Evolutionary conservation across 2,113 vertebrate species (phyloP), one percentile per base, ranked within the genome.

Genomic region (Ia io): DNA sequence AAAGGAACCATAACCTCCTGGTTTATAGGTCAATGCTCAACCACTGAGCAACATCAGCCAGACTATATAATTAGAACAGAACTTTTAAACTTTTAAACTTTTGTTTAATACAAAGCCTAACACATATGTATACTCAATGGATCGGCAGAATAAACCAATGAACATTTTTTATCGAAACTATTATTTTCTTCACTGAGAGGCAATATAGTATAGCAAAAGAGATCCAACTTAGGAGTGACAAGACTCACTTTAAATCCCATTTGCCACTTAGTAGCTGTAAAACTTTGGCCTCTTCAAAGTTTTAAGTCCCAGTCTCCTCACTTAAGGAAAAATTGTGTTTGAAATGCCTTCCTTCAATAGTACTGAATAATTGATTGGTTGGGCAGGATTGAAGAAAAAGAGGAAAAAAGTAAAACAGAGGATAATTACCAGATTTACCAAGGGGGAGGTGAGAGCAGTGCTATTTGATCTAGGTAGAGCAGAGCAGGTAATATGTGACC

Each of bases 161-260:
- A 49, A 73, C 86, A 9, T 40, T 84, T 49, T 79, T 78, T 88
- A 92, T 59, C 20, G 71, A 95, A 93, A 44, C 17, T 37, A 37
- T 44, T 44, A 51, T 70, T 93, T 91, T 95, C 30, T 90, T 95
- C 67, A 90, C 84, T 40, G 32, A 77, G n/a, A 84, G 8, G 61
- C n/a, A 93, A 84, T 32, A 65, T 6, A 77, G 56, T 32, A 73
- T 59, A 67, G 37, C 32, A 70, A 88, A 85, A 71, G 18, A 84
- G 3, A 80, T 84, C 73, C 90, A 69, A 70, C 28, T 80, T 88
- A 51, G 8, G 65, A 89, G 30, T 76, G 51, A 84, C 32, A 37
- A 87, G 23, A 77, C 40, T 89, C 22, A 61, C 69, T 91, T 88
- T 71, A 84, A 93, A 83, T 87, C 73, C 37, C 20, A 42, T 76